phyloP scores from a whole-genome alignment of 2,888 invertebrate genomes.

The Drosophila robusta region DNA sequence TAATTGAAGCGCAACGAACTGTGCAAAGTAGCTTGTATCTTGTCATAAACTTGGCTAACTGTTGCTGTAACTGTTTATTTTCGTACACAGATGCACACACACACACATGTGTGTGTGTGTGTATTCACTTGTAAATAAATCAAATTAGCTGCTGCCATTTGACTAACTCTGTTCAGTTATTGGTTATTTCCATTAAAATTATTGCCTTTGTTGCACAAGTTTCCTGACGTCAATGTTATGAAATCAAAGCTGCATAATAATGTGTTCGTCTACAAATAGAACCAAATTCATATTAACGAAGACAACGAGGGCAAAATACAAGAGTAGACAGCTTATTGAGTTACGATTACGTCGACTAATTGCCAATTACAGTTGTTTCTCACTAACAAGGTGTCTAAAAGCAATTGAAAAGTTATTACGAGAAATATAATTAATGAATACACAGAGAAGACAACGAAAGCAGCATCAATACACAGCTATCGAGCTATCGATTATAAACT shows the following conservation, averaged over 20 bases:
- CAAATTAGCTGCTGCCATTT: constrained; percentile 30
- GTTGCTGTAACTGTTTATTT: constrained; percentile 12
- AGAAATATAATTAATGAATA: no score
- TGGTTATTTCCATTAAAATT: constrained; percentile 14
- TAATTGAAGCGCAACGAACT: constrained; percentile 24
- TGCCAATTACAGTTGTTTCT: neutral
- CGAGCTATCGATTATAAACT: no score
- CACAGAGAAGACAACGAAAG: no score
- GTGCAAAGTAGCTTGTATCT: neutral
- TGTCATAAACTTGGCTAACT: neutral
- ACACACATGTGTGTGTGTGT: neutral
- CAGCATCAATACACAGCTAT: no score
- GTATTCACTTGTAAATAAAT: neutral
- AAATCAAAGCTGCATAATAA: constrained; percentile 1
- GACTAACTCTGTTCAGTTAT: constrained; percentile 7
- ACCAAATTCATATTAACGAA: neutral
- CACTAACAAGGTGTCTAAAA: no score
- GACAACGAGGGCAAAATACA: neutral
- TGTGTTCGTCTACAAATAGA: neutral
- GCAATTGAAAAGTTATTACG: no score
- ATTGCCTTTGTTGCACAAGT: constrained; percentile 1
- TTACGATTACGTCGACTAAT: neutral
- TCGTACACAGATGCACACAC: neutral
- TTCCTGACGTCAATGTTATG: neutral
- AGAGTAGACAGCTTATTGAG: neutral